Percentiles rank a stretch among this genome's conserved stretches.
Conservation (phyloP, 2,113 vertebrate genomes). For the Cinclus cinclus region DNA sequence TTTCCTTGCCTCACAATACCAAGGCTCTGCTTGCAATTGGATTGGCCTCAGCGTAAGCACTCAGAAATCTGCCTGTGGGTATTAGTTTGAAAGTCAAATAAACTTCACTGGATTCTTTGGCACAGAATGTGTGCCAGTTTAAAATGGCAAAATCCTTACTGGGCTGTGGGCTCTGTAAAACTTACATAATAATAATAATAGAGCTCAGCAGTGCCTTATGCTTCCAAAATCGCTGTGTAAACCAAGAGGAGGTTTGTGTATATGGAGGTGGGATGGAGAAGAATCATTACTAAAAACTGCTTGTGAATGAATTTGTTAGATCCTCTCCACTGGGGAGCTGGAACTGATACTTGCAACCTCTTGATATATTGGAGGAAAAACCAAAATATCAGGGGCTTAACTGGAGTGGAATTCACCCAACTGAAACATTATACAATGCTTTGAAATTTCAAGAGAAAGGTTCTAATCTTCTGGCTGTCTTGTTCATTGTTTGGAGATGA, state of each 20-base stretch:
- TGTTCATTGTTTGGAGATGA: slow-evolving; percentile 77
- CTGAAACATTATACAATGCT: slow-evolving; percentile 56
- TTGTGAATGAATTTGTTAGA: slow-evolving; percentile 28
- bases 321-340: not conserved
- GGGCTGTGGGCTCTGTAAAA: slow-evolving; percentile 25
- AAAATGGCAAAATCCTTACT: slow-evolving; percentile 43
- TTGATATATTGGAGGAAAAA: slow-evolving; percentile 5
- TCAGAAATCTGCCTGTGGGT: slow-evolving; percentile 55
- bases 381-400: not conserved
- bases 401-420: slow-evolving; percentile 58
- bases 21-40: not conserved
- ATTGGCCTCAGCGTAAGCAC: not conserved
- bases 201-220: not conserved
- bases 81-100: slow-evolving; percentile 64
- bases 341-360: not conserved
- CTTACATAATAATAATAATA: slow-evolving; percentile 42
- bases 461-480: slow-evolving; percentile 66
- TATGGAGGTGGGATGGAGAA: not conserved
- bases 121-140: slow-evolving; percentile 17
- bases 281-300: not conserved
- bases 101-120: slow-evolving; percentile 50
- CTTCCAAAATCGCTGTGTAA: slow-evolving; percentile 19
- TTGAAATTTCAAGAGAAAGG: slow-evolving; percentile 67
- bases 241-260: not conserved
- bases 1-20: slow-evolving; percentile 40